Conservation (phyloP, 1,140 invertebrate species). For the Palaemon carinicauda region DNA sequence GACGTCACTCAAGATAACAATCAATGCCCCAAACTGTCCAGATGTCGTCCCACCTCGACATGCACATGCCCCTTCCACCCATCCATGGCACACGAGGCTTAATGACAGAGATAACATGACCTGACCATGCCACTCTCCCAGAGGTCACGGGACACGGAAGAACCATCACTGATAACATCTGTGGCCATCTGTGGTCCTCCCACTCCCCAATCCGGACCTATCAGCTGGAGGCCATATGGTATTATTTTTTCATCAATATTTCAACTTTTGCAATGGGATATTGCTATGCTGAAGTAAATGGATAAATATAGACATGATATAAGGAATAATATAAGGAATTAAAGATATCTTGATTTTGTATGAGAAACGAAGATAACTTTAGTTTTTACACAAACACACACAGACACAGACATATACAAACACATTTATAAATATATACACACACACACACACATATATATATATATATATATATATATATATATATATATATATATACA, state of each 20-base stretch:
- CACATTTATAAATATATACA: slow-evolving; percentile 15
- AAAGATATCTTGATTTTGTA: too few species aligned
- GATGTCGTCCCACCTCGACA: too few species aligned
- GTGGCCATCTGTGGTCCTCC: background rate
- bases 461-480: slow-evolving; percentile 29
- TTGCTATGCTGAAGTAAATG: too few species aligned
- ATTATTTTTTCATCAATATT: background rate
- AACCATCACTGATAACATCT: too few species aligned
- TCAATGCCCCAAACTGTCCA: too few species aligned
- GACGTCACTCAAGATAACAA: background rate
- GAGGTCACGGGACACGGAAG: background rate
- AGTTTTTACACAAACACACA: too few species aligned
- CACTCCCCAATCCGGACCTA: background rate
- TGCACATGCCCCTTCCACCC: too few species aligned
- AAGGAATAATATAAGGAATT: too few species aligned
- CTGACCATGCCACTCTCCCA: background rate
- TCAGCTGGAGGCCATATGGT: background rate
- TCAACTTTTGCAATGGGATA: too few species aligned
- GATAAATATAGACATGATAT: too few species aligned
- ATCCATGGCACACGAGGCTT: background rate
- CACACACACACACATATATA: background rate
- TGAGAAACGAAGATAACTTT: too few species aligned
- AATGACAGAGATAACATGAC: background rate
- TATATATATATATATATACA: slow-evolving; percentile 28
- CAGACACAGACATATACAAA: slow-evolving; percentile 27